phyloP scores from a whole-genome alignment of 2,888 invertebrate genomes.

The Sminthurides aquaticus region DNA sequence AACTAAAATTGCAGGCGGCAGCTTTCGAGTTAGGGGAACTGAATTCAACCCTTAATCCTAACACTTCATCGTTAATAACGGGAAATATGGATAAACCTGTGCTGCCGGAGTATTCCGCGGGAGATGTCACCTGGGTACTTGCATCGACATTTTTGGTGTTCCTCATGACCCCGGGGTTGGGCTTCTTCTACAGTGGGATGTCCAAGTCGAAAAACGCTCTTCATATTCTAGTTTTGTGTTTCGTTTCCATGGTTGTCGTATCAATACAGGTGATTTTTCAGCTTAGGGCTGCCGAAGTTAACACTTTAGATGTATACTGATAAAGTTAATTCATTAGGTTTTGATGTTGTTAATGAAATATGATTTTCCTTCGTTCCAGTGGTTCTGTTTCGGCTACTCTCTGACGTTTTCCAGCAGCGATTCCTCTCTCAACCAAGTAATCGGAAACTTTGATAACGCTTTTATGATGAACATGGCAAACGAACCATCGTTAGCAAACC shows the following conservation, averaged over 20 bases:
- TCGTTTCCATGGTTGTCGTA: constrained; percentile 37
- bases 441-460: constrained; percentile 32
- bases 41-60: too few species aligned
- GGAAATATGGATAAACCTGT: too few species aligned
- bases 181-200: constrained; percentile 40
- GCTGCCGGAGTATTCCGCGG: constrained; percentile 18
- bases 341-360: not conserved
- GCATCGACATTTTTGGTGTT: constrained; percentile 30
- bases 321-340: not conserved
- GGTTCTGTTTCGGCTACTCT: constrained; percentile 37
- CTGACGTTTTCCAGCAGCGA: constrained; percentile 29
- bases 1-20: too few species aligned
- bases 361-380: constrained; percentile 21
- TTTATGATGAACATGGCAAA: constrained; percentile 23
- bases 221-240: constrained; percentile 32
- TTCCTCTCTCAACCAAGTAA: constrained; percentile 13
- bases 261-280: constrained; percentile 36
- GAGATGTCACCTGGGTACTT: constrained; percentile 36
- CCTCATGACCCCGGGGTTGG: constrained; percentile 39
- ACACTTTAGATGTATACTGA: not conserved
- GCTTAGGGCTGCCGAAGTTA: not conserved
- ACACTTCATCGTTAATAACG: too few species aligned
- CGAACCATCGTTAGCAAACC: constrained; percentile 5
- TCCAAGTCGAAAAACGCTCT: constrained; percentile 30
- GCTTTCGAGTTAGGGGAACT: too few species aligned